phyloP scores from a whole-genome alignment of 2,888 invertebrate genomes.

The Drosophila ezoana region DNA sequence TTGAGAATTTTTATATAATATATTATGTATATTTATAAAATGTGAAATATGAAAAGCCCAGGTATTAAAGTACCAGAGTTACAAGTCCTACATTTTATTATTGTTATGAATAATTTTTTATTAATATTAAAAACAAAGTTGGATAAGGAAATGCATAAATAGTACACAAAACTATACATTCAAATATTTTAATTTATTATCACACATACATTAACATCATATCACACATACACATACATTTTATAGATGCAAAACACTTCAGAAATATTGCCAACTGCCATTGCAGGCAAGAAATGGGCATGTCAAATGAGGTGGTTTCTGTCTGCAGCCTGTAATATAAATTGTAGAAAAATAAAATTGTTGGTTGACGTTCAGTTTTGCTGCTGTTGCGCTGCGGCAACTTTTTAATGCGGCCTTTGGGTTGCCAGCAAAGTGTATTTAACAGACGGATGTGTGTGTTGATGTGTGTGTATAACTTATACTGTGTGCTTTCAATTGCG shows the following conservation, averaged over 20 bases:
- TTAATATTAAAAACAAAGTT: too few relatives aligned
- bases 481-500: conserved; percentile 21
- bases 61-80: not conserved
- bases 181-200: not conserved
- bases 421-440: conserved; percentile 18
- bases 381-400: conserved; percentile 12
- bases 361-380: conserved; percentile 16
- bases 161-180: not conserved
- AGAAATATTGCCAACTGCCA: not conserved
- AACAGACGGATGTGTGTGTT: conserved; percentile 12
- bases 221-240: not conserved
- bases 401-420: conserved; percentile 25
- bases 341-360: conserved; percentile 19
- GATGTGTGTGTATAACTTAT: conserved; percentile 3
- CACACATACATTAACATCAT: not conserved
- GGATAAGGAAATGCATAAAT: too few relatives aligned
- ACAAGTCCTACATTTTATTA: too few relatives aligned
- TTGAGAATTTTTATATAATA: too few relatives aligned
- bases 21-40: too few relatives aligned
- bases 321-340: not conserved
- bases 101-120: too few relatives aligned
- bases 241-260: not conserved
- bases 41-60: too few relatives aligned
- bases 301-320: not conserved
- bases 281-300: not conserved